Conservation (phyloP, 2,113 vertebrate species). For the Mola mola region DNA sequence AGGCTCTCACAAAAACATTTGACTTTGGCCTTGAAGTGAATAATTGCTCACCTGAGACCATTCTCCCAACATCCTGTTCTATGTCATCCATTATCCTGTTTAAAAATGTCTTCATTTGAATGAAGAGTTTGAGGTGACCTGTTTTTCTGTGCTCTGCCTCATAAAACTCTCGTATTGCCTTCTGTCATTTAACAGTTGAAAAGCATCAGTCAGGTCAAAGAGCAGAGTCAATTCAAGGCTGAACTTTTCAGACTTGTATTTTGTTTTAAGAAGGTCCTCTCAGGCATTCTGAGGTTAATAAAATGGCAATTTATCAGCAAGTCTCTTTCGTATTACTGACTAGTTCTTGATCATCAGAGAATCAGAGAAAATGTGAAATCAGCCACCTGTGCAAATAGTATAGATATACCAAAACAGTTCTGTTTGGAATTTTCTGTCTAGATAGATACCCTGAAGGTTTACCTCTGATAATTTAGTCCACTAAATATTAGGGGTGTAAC, state of each 20-base stretch:
- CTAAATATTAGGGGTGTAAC: no score
- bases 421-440: no score
- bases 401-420: no score
- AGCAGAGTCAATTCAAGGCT: not conserved
- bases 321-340: not conserved
- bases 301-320: not conserved
- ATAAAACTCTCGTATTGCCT: not conserved
- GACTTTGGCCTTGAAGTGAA: not conserved
- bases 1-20: not conserved
- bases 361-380: not conserved
- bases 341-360: not conserved
- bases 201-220: not conserved
- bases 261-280: not conserved
- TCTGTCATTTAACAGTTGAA: not conserved
- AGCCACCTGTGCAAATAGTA: not conserved
- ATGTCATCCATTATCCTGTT: not conserved
- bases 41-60: not conserved
- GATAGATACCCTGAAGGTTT: no score
- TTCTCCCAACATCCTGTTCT: not conserved
- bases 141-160: not conserved
- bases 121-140: not conserved
- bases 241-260: not conserved
- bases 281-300: not conserved
- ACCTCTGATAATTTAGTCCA: no score
- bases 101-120: not conserved